These are phyloP conservation scores for Tiliacea citrago DNA, from an alignment of 2,888 invertebrate genomes.

Conservation along the genomic window DNA sequence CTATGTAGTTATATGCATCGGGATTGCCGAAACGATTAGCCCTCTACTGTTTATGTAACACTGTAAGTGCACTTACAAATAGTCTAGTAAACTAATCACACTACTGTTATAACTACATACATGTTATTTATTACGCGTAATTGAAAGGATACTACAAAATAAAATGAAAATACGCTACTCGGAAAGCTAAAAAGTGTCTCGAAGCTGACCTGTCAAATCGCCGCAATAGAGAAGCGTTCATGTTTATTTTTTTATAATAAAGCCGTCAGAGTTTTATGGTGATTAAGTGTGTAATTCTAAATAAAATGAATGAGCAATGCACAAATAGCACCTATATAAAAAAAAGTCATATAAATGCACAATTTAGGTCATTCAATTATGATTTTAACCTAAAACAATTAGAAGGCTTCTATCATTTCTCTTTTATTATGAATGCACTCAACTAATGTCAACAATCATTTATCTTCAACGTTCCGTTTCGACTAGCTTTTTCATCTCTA, in stretches of 20 bases:
- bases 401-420: background rate
- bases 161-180: slow-evolving; percentile 84
- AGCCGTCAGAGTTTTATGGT: slow-evolving; percentile 13
- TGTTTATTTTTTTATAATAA: slow-evolving; percentile 35
- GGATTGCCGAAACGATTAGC: slow-evolving; percentile 86
- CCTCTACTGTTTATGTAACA: slow-evolving; percentile 88
- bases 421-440: slow-evolving; percentile 44
- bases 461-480: slow-evolving; percentile 40
- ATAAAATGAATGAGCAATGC: background rate
- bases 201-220: slow-evolving; percentile 89
- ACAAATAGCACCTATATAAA: background rate
- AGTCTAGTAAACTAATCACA: slow-evolving; percentile 76
- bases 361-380: background rate
- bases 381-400: background rate
- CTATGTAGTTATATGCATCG: slow-evolving; percentile 87
- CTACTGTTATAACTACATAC: slow-evolving; percentile 79
- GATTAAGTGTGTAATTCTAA: background rate
- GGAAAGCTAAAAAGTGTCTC: slow-evolving; percentile 87
- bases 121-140: slow-evolving; percentile 78
- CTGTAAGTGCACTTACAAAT: slow-evolving; percentile 84
- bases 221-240: slow-evolving; percentile 80
- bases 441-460: slow-evolving; percentile 60
- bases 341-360: background rate
- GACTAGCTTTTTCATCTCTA: background rate
- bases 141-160: slow-evolving; percentile 82